Base-by-base conservation (phyloP, 2,888 invertebrate species). In the Phortica okadai region DNA sequence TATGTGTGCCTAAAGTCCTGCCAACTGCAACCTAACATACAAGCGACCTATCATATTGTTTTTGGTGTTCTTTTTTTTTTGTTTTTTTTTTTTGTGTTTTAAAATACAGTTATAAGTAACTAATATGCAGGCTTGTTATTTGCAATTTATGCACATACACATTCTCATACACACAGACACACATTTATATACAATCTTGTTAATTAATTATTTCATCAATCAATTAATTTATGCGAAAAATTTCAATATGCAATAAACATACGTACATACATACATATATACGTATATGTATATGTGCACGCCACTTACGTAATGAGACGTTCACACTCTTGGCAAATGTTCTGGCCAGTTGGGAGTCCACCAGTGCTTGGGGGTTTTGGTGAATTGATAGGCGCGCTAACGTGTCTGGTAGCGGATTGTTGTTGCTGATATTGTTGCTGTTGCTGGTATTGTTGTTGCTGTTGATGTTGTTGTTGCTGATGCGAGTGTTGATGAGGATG, bases 261-360 rank as follows among this genome's bases (percentile, higher is more conserved):
- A 14, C 10, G n/a, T n/a, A 54, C 54, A 33, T 76, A 59, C 73
- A 33, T 16, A 62, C 72, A 75, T 73, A 75, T 64, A 81, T 73
- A 79, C 59, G 77, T 50, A 44, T 11, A 42, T 70, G 62, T 94
- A 93, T 96, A 45, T 69, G 50, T 14, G 45, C 45, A 45, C 21
- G 21, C 21, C 80, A 90, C 98, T 97, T 96, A 99, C 98, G 97
- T 97, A 93, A 99, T 98, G 90, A 98, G 95, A 90, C 98, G 95
- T 92, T 98, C 98, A 94, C 99, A 99, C 91, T 98, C 98, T 86
- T 96, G 96, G 94, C 99, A 99, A 92, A 97, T 96, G 93, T 97
- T 97, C 93, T 97, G 97, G 89, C 96, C 96, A 85, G 96, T 94
- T 86, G 96, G 95, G 87, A 97, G 93, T 90, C 95, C 95, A 87